Conservation (phyloP, 2,888 invertebrate species). For the Azorinus chamasolen region DNA sequence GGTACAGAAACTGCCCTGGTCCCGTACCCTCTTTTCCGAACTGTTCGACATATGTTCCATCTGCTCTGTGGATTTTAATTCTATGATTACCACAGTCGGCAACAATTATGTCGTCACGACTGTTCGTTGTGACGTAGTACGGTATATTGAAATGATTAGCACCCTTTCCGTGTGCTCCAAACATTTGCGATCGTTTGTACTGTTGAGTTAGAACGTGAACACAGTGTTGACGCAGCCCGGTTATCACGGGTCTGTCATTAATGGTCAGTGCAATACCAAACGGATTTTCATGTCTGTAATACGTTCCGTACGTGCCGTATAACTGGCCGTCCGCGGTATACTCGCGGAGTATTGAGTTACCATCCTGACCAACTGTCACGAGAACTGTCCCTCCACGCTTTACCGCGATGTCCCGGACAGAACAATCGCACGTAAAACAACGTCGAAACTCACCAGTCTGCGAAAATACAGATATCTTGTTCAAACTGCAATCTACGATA, state of each 20-base stretch:
- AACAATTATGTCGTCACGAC: conserved; percentile 73
- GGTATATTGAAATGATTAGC: conserved; percentile 71
- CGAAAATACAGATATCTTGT: conserved; percentile 69
- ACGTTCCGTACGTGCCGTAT: conserved; percentile 64
- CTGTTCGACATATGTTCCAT: conserved; percentile 68
- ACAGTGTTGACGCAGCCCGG: conserved; percentile 72
- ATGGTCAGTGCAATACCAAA: conserved; percentile 70
- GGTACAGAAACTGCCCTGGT: conserved; percentile 74
- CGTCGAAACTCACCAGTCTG: conserved; percentile 61
- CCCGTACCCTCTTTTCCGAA: conserved; percentile 73
- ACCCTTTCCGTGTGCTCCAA: conserved; percentile 74
- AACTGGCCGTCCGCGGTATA: conserved; percentile 68
- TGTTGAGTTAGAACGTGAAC: conserved; percentile 72
- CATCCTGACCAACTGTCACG: conserved; percentile 67
- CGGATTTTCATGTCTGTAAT: conserved; percentile 74
- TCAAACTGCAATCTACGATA: conserved; percentile 66
- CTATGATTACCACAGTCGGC: conserved; percentile 77
- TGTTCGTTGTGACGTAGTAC: conserved; percentile 72
- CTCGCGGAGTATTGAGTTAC: conserved; percentile 65
- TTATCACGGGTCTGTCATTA: conserved; percentile 67
- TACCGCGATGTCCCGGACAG: conserved; percentile 69
- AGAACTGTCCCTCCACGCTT: conserved; percentile 66
- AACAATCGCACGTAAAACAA: conserved; percentile 72
- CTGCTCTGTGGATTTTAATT: conserved; percentile 73
- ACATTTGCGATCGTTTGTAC: conserved; percentile 70